Conservation (phyloP, 2,888 invertebrate genomes). For the Erpobdella octoculata region DNA sequence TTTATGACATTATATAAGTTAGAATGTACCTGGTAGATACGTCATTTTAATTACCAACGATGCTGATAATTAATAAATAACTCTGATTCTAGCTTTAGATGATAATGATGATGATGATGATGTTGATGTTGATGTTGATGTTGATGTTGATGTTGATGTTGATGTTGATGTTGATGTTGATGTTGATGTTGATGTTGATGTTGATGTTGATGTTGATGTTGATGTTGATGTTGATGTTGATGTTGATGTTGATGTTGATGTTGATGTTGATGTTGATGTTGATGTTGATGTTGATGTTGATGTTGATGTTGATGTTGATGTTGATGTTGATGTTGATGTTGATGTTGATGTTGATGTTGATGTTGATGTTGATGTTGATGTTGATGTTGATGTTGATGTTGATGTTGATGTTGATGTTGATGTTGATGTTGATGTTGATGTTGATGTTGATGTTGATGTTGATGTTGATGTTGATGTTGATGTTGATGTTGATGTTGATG, state of each 20-base stretch:
- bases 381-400: background rate
- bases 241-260: background rate
- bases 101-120: background rate
- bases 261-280: background rate
- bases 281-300: no score
- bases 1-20: no score
- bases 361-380: background rate
- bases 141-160: background rate
- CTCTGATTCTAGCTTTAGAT: no score
- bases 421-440: background rate
- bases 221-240: background rate
- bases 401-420: no score
- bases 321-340: no score
- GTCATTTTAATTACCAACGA: no score
- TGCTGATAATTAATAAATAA: no score
- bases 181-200: no score
- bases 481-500: constrained; percentile 25
- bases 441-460: constrained; percentile 24
- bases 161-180: no score
- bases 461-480: constrained; percentile 29
- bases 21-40: no score
- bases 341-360: no score
- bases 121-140: no score
- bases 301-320: background rate
- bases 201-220: background rate